phyloP scores from a whole-genome alignment of 92 coral and sea anemone species.

The Isaurus tuberculatus region DNA sequence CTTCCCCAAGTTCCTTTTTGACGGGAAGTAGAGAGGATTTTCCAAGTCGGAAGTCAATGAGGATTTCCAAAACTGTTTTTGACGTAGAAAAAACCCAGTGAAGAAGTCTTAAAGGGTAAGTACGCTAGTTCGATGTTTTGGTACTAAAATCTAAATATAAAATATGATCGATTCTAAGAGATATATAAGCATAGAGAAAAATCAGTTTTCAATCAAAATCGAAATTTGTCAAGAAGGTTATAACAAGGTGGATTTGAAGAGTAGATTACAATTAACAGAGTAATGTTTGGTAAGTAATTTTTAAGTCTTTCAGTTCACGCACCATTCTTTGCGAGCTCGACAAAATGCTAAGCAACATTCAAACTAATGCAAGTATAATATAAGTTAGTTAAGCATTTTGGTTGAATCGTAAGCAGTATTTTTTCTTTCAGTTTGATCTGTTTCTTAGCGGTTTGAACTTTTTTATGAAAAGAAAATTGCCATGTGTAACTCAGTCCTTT shows the following conservation, averaged over 20 bases:
- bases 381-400: no score
- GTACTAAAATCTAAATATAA: neutral
- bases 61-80: conserved; percentile 1
- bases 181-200: neutral
- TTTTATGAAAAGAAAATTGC: no score
- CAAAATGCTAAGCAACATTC: no score
- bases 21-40: conserved; percentile 1
- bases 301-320: no score
- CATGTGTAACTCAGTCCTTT: no score
- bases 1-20: no score
- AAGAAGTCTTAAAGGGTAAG: neutral
- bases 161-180: neutral
- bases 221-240: neutral
- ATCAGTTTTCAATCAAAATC: neutral
- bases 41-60: conserved; percentile 12
- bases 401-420: no score
- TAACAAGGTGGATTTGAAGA: neutral
- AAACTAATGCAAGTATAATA: no score
- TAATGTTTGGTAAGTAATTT: neutral
- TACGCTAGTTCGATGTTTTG: neutral
- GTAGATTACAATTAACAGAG: neutral
- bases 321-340: no score
- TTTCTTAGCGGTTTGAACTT: no score
- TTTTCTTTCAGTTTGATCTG: no score
- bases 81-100: neutral